A percentile compares a stretch with the other conserved stretches of the same genome.
phyloP scores from a whole-genome alignment of 1,140 invertebrate genomes.

The Phocides pigmalion region DNA sequence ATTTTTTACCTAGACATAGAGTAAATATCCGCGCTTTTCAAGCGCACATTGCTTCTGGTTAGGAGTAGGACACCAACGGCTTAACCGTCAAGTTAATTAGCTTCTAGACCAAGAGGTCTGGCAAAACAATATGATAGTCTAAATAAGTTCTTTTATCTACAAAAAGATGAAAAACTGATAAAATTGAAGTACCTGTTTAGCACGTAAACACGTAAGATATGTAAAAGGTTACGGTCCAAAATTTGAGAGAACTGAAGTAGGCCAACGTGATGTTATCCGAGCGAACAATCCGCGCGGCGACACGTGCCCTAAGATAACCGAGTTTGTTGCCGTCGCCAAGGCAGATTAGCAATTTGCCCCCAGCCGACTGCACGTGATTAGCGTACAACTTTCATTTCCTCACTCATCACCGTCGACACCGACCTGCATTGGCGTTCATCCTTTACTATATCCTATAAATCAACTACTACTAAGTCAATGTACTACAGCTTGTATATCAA shows the following conservation, averaged over 20 bases:
- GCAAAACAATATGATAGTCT: too few species aligned
- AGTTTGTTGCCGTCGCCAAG: conserved; percentile 19
- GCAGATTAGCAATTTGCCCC: conserved; percentile 23
- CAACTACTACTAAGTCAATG: too few species aligned
- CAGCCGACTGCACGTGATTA: conserved; percentile 26
- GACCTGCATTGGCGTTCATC: neutral
- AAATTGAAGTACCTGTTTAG: too few species aligned
- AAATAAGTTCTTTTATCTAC: too few species aligned
- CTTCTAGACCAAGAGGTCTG: too few species aligned
- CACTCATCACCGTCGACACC: neutral
- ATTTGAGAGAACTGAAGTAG: neutral
- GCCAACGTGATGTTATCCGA: neutral
- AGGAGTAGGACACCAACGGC: too few species aligned
- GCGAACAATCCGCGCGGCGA: conserved; percentile 11
- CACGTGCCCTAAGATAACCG: conserved; percentile 21
- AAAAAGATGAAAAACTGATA: too few species aligned
- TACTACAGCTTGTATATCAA: too few species aligned
- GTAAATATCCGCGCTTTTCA: too few species aligned
- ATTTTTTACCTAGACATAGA: too few species aligned
- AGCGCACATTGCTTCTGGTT: too few species aligned
- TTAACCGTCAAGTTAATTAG: too few species aligned
- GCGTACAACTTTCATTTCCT: conserved; percentile 26
- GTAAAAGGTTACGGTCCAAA: neutral
- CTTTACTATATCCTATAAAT: neutral
- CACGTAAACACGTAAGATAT: neutral